A percentile compares a stretch with the other conserved stretches of the same genome.
Conservation (phyloP, 1,140 invertebrate genomes). For the Ostrea edulis region DNA sequence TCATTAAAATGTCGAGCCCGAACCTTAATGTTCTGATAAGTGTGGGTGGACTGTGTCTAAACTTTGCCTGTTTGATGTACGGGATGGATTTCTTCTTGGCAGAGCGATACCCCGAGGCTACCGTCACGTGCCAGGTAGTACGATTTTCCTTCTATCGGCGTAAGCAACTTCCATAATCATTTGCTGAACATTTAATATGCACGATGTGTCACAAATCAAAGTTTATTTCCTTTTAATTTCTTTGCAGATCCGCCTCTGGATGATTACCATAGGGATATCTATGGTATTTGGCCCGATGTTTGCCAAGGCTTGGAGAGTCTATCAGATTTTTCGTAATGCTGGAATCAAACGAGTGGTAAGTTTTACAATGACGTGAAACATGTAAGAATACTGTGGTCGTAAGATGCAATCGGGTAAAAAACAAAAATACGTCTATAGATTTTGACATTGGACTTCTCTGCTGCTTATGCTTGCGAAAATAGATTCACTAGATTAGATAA, state of each 20-base stretch:
- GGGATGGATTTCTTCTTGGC: slow-evolving; percentile 64
- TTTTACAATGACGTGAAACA: not conserved
- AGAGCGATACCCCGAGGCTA: slow-evolving; percentile 51
- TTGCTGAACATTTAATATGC: slow-evolving; percentile 7
- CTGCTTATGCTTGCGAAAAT: not conserved
- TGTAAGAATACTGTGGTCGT: too few relatives aligned
- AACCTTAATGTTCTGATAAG: slow-evolving; percentile 67
- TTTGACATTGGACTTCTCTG: not conserved
- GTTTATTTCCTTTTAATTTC: not conserved
- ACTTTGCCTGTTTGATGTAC: slow-evolving; percentile 61
- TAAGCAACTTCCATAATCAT: not conserved
- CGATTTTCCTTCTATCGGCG: too few relatives aligned
- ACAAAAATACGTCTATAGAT: not conserved
- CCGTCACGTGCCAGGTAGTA: slow-evolving; percentile 66
- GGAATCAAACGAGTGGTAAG: slow-evolving; percentile 66
- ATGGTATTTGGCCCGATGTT: slow-evolving; percentile 70
- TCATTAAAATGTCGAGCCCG: slow-evolving; percentile 73
- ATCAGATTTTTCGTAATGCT: slow-evolving; percentile 67
- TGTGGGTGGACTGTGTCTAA: slow-evolving; percentile 64
- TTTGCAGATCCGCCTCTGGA: slow-evolving; percentile 63
- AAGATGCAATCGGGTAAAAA: not conserved
- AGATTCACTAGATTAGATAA: too few relatives aligned
- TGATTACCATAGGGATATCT: slow-evolving; percentile 58
- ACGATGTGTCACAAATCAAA: not conserved
- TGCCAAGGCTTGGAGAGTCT: slow-evolving; percentile 69